These are phyloP conservation scores for Andrena praecox DNA, from an alignment of 2,888 invertebrate genomes.

Conservation along the genomic window DNA sequence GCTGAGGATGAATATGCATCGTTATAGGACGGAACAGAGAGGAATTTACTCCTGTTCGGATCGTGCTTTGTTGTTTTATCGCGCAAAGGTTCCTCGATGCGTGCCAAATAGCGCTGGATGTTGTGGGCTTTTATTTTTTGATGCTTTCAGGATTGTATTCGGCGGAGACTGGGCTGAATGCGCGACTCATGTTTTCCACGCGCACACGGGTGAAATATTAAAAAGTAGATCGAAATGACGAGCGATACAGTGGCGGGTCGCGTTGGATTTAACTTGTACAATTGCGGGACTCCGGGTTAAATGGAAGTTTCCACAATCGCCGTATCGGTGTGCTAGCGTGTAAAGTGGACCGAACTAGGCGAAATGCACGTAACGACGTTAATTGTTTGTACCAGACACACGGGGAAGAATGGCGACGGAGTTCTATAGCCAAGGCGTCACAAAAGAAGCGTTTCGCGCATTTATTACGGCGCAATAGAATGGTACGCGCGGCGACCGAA, in stretches of 20 bases:
- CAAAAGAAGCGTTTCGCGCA: conserved; percentile 27
- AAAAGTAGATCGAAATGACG: conserved; percentile 30
- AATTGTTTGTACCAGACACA: conserved; percentile 33
- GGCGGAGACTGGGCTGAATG: background rate
- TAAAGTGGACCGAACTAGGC: background rate
- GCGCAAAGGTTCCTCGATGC: background rate
- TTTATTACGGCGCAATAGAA: conserved; percentile 39
- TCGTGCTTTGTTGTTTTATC: conserved; percentile 9
- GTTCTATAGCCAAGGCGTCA: conserved; percentile 15
- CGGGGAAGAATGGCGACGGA: conserved; percentile 4
- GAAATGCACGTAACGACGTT: conserved; percentile 23
- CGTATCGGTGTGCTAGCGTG: conserved; percentile 16
- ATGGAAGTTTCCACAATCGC: conserved; percentile 17
- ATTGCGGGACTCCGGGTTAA: conserved; percentile 17
- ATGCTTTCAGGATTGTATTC: conserved; percentile 11
- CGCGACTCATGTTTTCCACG: background rate
- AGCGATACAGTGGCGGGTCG: background rate
- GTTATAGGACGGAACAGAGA: background rate
- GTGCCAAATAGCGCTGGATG: background rate
- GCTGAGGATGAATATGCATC: background rate
- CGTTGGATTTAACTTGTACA: conserved; percentile 7
- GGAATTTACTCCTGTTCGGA: conserved; percentile 27
- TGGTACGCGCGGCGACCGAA: conserved; percentile 51
- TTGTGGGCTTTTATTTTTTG: background rate
- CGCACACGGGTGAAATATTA: conserved; percentile 5